A percentile compares a stretch with the other conserved stretches of the same genome.
Conservation (phyloP, 2,888 invertebrate species). For the Desoria tigrina region DNA sequence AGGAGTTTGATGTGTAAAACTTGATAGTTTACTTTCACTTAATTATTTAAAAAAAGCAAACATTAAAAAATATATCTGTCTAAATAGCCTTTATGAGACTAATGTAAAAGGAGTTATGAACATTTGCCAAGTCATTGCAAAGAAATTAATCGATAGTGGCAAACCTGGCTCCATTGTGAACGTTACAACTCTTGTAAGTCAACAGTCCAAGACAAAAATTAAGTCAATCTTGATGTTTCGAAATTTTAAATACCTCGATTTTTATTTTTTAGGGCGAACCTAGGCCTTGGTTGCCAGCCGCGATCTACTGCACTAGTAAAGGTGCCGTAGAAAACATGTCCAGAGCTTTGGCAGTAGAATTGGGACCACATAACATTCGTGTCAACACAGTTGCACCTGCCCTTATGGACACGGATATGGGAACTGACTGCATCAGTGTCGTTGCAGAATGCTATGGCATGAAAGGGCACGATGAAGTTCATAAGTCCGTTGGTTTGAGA, state of each 20-base stretch:
- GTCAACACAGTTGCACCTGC: conserved; percentile 63
- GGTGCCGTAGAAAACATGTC: conserved; percentile 61
- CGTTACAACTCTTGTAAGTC: conserved; percentile 58
- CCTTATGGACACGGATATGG: conserved; percentile 61
- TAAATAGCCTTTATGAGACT: too few species aligned
- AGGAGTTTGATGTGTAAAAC: neutral
- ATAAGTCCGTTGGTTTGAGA: too few species aligned
- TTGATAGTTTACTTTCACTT: too few species aligned
- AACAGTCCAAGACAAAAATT: too few species aligned
- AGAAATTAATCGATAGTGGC: conserved; percentile 57
- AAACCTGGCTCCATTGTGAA: conserved; percentile 60
- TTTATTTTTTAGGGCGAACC: too few species aligned
- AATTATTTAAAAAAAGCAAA: too few species aligned
- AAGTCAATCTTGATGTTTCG: too few species aligned
- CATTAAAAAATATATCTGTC: too few species aligned
- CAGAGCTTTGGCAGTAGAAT: conserved; percentile 60
- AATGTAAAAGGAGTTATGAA: conserved; percentile 59
- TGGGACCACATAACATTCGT: conserved; percentile 55
- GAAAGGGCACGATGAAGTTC: conserved; percentile 58
- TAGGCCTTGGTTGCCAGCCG: conserved; percentile 55
- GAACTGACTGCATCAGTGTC: too few species aligned
- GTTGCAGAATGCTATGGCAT: too few species aligned
- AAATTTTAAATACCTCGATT: too few species aligned
- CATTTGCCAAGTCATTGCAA: conserved; percentile 60
- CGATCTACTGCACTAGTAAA: conserved; percentile 60